Evolutionary conservation across 2,888 invertebrate species (phyloP).

Genomic region (Crematogaster levior): DNA sequence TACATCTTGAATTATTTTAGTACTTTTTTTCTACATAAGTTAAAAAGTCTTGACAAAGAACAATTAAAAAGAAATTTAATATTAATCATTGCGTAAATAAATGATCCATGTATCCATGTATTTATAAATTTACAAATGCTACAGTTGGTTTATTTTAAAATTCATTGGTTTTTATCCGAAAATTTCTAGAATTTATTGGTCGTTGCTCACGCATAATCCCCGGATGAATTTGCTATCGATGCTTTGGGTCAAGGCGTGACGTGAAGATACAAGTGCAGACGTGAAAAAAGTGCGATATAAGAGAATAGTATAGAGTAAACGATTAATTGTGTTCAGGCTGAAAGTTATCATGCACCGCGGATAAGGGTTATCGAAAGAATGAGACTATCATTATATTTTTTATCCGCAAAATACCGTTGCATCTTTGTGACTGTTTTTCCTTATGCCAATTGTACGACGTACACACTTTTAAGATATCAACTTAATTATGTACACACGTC

Average conservation of each 20-base stretch:
- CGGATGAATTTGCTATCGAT: conserved; percentile 33
- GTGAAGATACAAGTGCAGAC: conserved; percentile 54
- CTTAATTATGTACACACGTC: neutral
- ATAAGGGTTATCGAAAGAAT: conserved; percentile 70
- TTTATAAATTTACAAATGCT: conserved; percentile 16
- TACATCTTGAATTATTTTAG: neutral
- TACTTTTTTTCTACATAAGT: neutral
- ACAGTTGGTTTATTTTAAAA: neutral
- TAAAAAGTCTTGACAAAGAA: neutral
- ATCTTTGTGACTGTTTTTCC: conserved; percentile 2
- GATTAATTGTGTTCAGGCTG: conserved; percentile 67
- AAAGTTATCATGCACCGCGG: conserved; percentile 59
- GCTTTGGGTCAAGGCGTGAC: conserved; percentile 56
- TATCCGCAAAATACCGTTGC: conserved; percentile 20
- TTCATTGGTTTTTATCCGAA: conserved; percentile 5
- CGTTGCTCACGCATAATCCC: conserved; percentile 19
- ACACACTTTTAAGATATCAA: neutral
- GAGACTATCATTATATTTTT: conserved; percentile 61
- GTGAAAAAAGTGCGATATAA: conserved; percentile 45
- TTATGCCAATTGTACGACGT: neutral
- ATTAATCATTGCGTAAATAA: neutral
- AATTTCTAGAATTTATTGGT: conserved; percentile 32
- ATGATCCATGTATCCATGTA: neutral
- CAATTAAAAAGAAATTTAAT: neutral
- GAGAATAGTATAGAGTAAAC: conserved; percentile 59